Evolutionary conservation across 1,140 invertebrate species (phyloP).

Genomic region (Argopecten irradians): DNA sequence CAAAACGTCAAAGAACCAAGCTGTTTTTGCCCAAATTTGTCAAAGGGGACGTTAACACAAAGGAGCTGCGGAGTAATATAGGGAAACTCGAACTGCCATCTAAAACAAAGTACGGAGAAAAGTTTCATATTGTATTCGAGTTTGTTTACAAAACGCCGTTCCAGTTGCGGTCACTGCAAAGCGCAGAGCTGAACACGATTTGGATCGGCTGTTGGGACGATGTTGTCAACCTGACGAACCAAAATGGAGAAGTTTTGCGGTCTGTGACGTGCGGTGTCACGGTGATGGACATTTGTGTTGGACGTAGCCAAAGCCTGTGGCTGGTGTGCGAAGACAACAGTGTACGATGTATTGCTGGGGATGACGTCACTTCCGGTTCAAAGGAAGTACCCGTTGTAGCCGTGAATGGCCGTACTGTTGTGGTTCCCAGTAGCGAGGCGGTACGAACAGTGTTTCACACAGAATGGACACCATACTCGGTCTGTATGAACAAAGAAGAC

Average conservation of each 20-base stretch:
- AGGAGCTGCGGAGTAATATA: background rate
- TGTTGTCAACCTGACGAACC: background rate
- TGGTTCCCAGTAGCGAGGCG: background rate
- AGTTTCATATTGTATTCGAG: background rate
- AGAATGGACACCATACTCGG: background rate
- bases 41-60: background rate
- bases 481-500: background rate
- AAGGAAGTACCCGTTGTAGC: background rate
- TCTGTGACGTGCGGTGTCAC: background rate
- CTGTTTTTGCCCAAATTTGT: background rate
- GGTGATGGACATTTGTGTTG: background rate
- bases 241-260: background rate
- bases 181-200: background rate
- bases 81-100: background rate
- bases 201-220: background rate
- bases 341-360: background rate
- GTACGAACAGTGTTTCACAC: background rate
- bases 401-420: background rate
- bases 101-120: background rate
- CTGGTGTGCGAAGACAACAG: background rate
- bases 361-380: background rate
- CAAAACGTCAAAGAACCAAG: background rate
- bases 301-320: background rate
- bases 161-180: background rate
- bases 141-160: background rate